phyloP scores from a whole-genome alignment of 2,113 vertebrate genomes.

The Furnarius figulus region DNA sequence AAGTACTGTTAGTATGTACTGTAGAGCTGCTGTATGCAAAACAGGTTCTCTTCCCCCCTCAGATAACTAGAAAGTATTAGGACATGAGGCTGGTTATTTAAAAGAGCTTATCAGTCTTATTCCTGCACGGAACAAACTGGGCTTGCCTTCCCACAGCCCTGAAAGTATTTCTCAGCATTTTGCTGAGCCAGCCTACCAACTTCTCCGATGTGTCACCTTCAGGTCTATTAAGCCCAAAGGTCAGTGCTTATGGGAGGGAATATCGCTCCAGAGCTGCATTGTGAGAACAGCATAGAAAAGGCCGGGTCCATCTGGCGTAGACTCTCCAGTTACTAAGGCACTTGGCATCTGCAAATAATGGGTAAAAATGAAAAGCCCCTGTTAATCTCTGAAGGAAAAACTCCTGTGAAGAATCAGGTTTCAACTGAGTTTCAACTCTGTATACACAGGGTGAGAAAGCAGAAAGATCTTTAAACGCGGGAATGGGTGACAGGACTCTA shows the following conservation, averaged over 20 bases:
- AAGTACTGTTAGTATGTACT: too few species aligned
- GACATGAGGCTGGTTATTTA: not conserved
- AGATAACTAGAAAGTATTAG: not conserved
- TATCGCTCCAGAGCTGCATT: not conserved
- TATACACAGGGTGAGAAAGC: not conserved
- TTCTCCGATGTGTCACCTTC: not conserved
- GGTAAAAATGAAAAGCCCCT: not conserved
- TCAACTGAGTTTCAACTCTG: not conserved
- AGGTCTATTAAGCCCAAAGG: not conserved
- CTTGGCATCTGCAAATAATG: not conserved
- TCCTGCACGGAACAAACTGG: not conserved
- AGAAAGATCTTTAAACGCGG: not conserved
- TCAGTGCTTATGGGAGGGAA: not conserved
- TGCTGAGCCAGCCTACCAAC: not conserved
- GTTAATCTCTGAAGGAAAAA: not conserved
- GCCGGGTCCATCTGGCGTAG: not conserved
- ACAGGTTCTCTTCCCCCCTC: not conserved
- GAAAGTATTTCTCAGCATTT: not conserved
- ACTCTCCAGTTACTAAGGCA: not conserved
- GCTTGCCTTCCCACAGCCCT: not conserved
- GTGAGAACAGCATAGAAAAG: not conserved
- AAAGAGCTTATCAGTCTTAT: not conserved
- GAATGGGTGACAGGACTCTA: not conserved
- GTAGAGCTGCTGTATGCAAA: not conserved
- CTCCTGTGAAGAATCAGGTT: not conserved